phyloP scores from a whole-genome alignment of 2,797 vertebrate species.

The Anabacerthia variegaticeps region DNA sequence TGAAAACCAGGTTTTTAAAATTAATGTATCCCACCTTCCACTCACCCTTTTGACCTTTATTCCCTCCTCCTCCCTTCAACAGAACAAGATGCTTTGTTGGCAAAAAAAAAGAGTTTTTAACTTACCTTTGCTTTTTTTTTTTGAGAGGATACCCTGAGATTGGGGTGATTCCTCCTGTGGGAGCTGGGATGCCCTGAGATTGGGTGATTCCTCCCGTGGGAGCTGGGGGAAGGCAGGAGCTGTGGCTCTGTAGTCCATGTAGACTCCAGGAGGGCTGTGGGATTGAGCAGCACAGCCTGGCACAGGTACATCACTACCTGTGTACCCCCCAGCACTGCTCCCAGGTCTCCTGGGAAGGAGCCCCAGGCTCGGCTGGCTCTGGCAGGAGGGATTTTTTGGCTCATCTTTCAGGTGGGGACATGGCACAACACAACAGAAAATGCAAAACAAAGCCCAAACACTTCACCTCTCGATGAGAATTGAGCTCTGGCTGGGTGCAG shows the following conservation, averaged over 20 bases:
- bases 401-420: neutral
- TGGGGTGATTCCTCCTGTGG: neutral
- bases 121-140: conserved; percentile 20
- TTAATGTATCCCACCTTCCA: conserved; percentile 21
- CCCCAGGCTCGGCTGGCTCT: conserved; percentile 6
- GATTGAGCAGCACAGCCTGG: neutral
- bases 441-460: fast-evolving
- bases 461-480: neutral
- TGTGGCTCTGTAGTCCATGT: neutral
- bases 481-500: neutral
- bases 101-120: conserved; percentile 36
- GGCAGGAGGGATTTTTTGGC: neutral
- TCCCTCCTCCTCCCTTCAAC: conserved; percentile 40
- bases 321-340: neutral
- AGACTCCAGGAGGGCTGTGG: neutral
- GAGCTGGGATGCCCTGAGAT: neutral
- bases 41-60: conserved; percentile 32
- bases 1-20: conserved; percentile 14
- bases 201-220: neutral
- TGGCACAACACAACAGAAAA: neutral
- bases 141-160: neutral
- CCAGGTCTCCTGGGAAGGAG: neutral
- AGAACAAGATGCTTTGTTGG: conserved; percentile 54
- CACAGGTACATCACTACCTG: neutral
- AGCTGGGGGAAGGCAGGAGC: neutral